Evolutionary conservation across 1,140 invertebrate genomes (phyloP), one percentile per base, ranked within the genome.

Genomic region (Paraescarpia echinospica): DNA sequence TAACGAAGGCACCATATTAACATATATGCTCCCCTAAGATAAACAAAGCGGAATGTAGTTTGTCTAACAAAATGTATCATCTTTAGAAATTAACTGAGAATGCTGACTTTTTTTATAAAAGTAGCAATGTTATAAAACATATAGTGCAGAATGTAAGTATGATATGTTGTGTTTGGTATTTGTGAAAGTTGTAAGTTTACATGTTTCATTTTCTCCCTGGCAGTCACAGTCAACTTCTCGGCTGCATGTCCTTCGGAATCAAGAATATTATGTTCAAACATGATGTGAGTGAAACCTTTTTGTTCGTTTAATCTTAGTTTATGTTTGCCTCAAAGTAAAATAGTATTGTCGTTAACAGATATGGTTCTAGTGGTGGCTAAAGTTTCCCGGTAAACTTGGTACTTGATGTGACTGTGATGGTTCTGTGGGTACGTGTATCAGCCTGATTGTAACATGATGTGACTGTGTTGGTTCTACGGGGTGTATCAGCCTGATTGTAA

Each of bases 241-340:
- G 97, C 96, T 97, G 97, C 95, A 97, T 97, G 96, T 97, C 97
- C 94, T 97, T 98, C 96, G 97, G 97, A 93, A 96, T 97, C 93
- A 97, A 97, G 96, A 96, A 97, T 97, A 97, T 97, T 59, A 96
- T 97, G 96, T 96, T 97, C 93, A 96, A 97, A 96, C 96, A 97
- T 35, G 35, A 35, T 22, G 91, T 92, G n/a, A 92, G 91, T 48
- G 33, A 88, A 41, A 4, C 41, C 4, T 41, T 41, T 2, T 92
- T 33, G 77, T 12, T 41, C 4, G 41, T 12, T 41, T 41, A 41
- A 41, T 41, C 41, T 41, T 41, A 4, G 4, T 41, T 41, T 41
- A 12, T 41, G 41, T 41, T 41, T 41, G 41, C 41, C 41, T 41
- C 41, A 41, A 12, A 41, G 41, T 41, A 41, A 41, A 4, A 41